These are phyloP conservation scores for Zootermopsis nevadensis DNA, from an alignment of 2,888 invertebrate species.

Conservation along the genomic window DNA sequence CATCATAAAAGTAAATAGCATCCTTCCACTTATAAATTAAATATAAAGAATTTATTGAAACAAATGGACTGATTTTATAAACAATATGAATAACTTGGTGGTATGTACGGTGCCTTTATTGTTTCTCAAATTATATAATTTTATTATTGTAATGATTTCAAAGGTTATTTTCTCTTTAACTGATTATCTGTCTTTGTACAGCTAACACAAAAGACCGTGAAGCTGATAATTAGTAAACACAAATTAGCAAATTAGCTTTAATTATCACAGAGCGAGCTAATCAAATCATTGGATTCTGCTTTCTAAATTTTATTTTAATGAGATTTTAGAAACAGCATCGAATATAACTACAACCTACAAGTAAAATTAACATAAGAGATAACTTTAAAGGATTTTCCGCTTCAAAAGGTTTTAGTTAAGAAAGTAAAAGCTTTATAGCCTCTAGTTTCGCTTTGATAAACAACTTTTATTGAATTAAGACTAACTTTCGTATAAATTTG, in stretches of 20 bases:
- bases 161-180: neutral
- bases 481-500: neutral
- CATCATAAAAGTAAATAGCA: neutral
- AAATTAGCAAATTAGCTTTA: conserved; percentile 22
- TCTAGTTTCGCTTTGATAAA: neutral
- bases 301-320: neutral
- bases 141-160: neutral
- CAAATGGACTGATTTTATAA: neutral
- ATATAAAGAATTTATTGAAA: conserved; percentile 9
- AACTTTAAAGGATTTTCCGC: conserved; percentile 15
- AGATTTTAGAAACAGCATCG: conserved; percentile 13
- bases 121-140: conserved; percentile 7
- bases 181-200: neutral
- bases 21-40: neutral
- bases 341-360: conserved; percentile 6
- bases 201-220: neutral
- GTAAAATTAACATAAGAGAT: conserved; percentile 1
- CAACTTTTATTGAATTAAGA: neutral
- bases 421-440: neutral
- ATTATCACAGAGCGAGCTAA: conserved; percentile 1
- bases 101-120: neutral
- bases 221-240: conserved; percentile 7
- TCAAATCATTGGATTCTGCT: conserved; percentile 9
- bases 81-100: neutral
- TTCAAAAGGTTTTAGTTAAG: neutral